Percentiles rank a stretch among this genome's conserved stretches.
Evolutionary conservation across 2,888 invertebrate species (phyloP).

Genomic region (Conus canariensis): DNA sequence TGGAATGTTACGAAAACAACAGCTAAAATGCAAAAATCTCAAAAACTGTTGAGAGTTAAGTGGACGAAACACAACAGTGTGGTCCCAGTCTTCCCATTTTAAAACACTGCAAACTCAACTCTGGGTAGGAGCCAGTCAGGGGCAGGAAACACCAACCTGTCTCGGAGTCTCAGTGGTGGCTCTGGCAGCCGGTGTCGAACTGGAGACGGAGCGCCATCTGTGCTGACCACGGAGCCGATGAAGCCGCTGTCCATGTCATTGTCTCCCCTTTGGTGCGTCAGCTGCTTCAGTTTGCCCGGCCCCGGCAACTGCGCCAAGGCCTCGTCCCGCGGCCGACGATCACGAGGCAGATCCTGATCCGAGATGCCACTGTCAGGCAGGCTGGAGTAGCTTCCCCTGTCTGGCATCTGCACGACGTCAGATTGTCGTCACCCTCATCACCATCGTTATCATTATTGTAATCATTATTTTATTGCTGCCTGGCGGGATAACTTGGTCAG

Average conservation of each 20-base stretch:
- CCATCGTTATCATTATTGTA: not conserved
- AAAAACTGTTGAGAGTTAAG: too few species aligned
- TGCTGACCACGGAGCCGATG: constrained; percentile 70
- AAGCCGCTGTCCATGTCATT: constrained; percentile 73
- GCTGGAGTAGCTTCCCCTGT: constrained; percentile 65
- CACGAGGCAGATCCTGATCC: constrained; percentile 57
- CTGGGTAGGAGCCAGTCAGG: too few species aligned
- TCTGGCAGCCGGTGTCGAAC: constrained; percentile 56
- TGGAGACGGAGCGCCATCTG: constrained; percentile 63
- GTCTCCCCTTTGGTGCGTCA: constrained; percentile 65
- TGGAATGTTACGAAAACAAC: too few species aligned
- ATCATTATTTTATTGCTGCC: not conserved
- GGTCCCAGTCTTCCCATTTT: too few species aligned
- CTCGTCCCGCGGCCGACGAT: constrained; percentile 39
- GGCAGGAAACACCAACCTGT: not conserved
- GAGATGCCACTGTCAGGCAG: constrained; percentile 69
- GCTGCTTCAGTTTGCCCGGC: constrained; percentile 71
- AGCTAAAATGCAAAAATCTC: too few species aligned
- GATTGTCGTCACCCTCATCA: too few species aligned
- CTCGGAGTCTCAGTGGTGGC: constrained; percentile 55
- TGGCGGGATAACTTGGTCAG: not conserved
- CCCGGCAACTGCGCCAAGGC: constrained; percentile 67
- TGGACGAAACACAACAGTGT: too few species aligned
- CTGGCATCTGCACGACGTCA: constrained; percentile 55
- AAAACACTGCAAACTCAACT: too few species aligned